Evolutionary conservation across 2,797 vertebrate species (phyloP).

Genomic region (Pantherophis alleghaniensis): DNA sequence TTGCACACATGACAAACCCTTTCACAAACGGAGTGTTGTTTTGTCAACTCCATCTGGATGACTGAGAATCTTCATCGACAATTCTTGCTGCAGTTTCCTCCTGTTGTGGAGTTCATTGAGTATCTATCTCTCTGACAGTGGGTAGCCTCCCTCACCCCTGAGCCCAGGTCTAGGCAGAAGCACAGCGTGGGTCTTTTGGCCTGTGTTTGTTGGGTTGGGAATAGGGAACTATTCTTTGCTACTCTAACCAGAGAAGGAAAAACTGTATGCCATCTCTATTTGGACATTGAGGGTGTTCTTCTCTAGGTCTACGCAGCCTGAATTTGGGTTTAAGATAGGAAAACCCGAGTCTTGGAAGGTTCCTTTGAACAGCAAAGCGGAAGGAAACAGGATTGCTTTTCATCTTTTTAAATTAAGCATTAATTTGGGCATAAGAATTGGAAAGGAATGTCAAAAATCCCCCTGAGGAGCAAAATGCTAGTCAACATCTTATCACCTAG

Average conservation of each 20-base stretch:
- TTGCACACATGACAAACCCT: background rate
- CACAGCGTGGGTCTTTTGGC: fast-evolving
- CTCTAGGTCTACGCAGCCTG: background rate
- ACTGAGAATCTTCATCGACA: background rate
- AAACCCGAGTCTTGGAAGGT: background rate
- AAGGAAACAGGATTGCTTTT: conserved; percentile 30
- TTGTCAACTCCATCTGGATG: conserved; percentile 12
- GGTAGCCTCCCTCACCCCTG: background rate
- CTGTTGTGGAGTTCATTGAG: background rate
- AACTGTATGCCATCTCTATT: fast-evolving
- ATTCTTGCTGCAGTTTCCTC: background rate
- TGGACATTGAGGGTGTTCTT: background rate
- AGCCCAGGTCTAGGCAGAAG: fast-evolving
- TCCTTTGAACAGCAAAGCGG: background rate
- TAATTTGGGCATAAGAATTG: conserved; percentile 2
- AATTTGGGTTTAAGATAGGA: background rate
- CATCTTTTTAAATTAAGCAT: conserved; percentile 35
- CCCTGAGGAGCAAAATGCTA: background rate
- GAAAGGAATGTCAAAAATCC: background rate
- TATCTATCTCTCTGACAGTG: background rate
- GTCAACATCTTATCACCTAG: background rate
- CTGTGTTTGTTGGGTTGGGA: fast-evolving
- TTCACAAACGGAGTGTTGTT: conserved; percentile 40
- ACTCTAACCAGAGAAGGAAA: background rate
- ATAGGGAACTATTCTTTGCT: background rate